Base-by-base conservation (phyloP, 2,113 vertebrate species). In the Prinia subflava region DNA sequence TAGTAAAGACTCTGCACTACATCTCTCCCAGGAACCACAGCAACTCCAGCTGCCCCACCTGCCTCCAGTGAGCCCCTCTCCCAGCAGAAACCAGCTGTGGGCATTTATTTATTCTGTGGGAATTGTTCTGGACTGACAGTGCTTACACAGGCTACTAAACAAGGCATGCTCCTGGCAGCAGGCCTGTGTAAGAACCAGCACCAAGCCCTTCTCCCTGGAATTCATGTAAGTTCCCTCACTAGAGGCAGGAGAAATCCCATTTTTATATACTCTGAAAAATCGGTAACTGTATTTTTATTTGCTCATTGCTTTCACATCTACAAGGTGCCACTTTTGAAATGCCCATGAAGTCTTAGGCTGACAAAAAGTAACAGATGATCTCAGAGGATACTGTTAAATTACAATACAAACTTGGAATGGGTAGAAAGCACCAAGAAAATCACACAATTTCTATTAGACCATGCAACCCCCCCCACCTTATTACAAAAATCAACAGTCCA, bases 101-200 rank as follows among this genome's bases (percentile, higher is more conserved):
- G 31, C 98, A 98, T 96, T 91, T 98, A 73, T 98, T 98, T 98
- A 73, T 98, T 98, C 96, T 98, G 98, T 95, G 98, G 98, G 98
- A 97, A 84, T 83, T 80, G 79, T 55, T 68, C 65, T 50, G 42
- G 15, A 57, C 15, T 47, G 78, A 30, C 9, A 53, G 31, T 71
- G 60, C 60, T 79, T 44, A 25, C 22, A 53, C 6, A 47, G 23
- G 49, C 18, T 42, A 15, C 41, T 76, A 28, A 70, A 67, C 37
- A 41, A 39, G 70, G 44, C 57, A 33, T 22, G 10, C 33, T 25
- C 41, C 53, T 67, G 42, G 52, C 57, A 68, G 62, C 77, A 39
- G 14, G 56, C 16, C 70, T 67, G 3, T 33, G 8, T 9, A 53
- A 49, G 21, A 39, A 87, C 21, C 31, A 81, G 68, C 28, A 44